These are phyloP conservation scores for Camelus dromedarius DNA, from an alignment of 2,113 vertebrate genomes.

Conservation along the genomic window DNA sequence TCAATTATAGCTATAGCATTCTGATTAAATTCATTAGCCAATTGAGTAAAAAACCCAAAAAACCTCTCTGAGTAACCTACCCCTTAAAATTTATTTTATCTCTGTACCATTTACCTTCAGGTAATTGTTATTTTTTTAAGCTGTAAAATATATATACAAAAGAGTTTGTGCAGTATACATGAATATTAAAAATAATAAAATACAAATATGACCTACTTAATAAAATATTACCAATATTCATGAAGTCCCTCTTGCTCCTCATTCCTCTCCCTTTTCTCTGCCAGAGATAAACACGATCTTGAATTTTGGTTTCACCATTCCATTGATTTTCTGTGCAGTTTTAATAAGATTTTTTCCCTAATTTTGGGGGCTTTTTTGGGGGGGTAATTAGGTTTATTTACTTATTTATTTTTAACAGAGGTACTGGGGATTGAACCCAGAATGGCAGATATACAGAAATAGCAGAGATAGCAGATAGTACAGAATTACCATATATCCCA, in stretches of 20 bases:
- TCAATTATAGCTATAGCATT: slow-evolving; percentile 62
- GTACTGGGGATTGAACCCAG: too few relatives aligned
- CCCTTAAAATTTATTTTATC: background rate
- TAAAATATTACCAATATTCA: background rate
- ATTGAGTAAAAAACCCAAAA: background rate
- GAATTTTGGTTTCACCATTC: background rate
- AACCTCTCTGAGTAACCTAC: background rate
- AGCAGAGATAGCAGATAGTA: too few relatives aligned
- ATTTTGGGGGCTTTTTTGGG: too few relatives aligned
- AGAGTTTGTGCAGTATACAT: background rate
- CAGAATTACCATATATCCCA: background rate
- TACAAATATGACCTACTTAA: background rate
- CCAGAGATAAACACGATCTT: background rate
- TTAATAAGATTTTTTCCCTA: background rate
- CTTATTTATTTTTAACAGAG: too few relatives aligned
- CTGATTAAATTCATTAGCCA: slow-evolving; percentile 48
- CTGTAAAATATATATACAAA: background rate
- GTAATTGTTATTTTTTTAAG: background rate
- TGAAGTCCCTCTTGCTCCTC: background rate
- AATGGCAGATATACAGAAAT: too few relatives aligned
- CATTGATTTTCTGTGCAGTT: background rate
- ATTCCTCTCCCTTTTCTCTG: background rate
- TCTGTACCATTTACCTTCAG: background rate
- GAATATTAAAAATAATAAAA: background rate
- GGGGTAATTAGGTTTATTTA: too few relatives aligned